These are phyloP conservation scores for Amphibalanus amphitrite DNA, from an alignment of 1,140 invertebrate species.

Conservation along the genomic window DNA sequence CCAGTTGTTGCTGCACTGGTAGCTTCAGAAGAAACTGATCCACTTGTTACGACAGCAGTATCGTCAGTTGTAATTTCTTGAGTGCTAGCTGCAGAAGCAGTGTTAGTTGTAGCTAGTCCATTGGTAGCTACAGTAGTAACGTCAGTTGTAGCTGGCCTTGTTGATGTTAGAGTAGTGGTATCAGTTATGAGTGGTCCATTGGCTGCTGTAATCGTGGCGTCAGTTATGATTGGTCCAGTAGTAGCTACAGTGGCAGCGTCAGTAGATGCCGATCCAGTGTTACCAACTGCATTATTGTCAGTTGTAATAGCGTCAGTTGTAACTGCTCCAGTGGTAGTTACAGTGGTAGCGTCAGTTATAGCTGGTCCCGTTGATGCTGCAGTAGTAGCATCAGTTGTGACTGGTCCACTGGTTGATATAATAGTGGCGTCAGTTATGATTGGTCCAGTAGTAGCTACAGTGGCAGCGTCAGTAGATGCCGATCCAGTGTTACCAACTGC, in stretches of 20 bases:
- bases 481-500: neutral
- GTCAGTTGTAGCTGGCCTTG: neutral
- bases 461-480: too few species aligned
- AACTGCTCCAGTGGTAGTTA: conserved; percentile 7
- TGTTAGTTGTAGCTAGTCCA: neutral
- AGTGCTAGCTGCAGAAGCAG: too few species aligned
- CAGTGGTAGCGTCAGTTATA: conserved; percentile 5
- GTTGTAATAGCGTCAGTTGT: neutral
- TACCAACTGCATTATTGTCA: neutral
- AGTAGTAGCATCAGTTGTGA: conserved; percentile 5
- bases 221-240: neutral
- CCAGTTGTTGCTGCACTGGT: neutral
- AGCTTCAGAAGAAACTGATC: too few species aligned
- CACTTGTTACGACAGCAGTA: too few species aligned
- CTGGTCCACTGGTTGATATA: conserved; percentile 7
- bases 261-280: neutral
- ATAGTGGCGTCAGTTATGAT: neutral
- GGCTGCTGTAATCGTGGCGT: neutral
- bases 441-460: neutral
- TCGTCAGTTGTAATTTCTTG: too few species aligned
- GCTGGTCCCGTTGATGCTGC: conserved; percentile 7
- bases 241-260: neutral
- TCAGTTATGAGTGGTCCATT: neutral
- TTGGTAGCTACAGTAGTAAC: neutral
- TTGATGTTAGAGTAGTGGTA: neutral